phyloP scores from a whole-genome alignment of 2,797 vertebrate genomes.

The Pagetopsis macropterus region DNA sequence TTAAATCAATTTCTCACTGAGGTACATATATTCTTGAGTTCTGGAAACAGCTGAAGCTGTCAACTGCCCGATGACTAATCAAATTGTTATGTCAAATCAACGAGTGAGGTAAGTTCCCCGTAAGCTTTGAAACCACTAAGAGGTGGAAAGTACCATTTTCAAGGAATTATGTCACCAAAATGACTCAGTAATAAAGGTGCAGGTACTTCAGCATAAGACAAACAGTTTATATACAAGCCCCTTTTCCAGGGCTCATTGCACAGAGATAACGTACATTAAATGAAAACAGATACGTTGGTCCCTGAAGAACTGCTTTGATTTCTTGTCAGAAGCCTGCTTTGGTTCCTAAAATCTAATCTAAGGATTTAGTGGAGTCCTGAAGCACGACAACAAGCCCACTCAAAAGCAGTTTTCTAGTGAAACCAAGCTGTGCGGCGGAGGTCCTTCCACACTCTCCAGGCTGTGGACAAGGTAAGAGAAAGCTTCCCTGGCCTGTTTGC shows the following conservation, averaged over 20 bases:
- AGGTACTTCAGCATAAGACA: slow-evolving; percentile 57
- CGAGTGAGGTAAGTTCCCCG: slow-evolving; percentile 46
- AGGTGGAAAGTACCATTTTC: slow-evolving; percentile 42
- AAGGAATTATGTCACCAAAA: slow-evolving; percentile 50
- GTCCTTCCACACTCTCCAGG: slow-evolving; percentile 38
- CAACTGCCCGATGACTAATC: slow-evolving; percentile 41
- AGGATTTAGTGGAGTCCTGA: slow-evolving; percentile 62
- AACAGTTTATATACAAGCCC: slow-evolving; percentile 50
- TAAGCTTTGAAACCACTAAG: slow-evolving; percentile 35
- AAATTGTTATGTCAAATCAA: slow-evolving; percentile 47
- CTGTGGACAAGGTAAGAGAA: slow-evolving; percentile 24
- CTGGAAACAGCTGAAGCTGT: slow-evolving; percentile 57
- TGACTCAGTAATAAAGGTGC: slow-evolving; percentile 40
- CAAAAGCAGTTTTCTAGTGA: slow-evolving; percentile 49
- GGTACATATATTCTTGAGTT: slow-evolving; percentile 19
- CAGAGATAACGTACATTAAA: slow-evolving; percentile 69
- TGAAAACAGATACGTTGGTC: slow-evolving; percentile 75
- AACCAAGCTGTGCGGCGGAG: slow-evolving; percentile 35
- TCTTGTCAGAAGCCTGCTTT: slow-evolving; percentile 60
- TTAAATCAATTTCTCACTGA: slow-evolving; percentile 50
- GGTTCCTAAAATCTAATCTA: slow-evolving; percentile 72
- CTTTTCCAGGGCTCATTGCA: slow-evolving; percentile 65
- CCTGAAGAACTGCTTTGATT: slow-evolving; percentile 71
- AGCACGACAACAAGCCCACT: slow-evolving; percentile 55
- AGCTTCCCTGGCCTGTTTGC: slow-evolving; percentile 29